Evolutionary conservation across 2,113 vertebrate species (phyloP), one percentile per base, ranked within the genome.

Genomic region (Puffinus mauretanicus): DNA sequence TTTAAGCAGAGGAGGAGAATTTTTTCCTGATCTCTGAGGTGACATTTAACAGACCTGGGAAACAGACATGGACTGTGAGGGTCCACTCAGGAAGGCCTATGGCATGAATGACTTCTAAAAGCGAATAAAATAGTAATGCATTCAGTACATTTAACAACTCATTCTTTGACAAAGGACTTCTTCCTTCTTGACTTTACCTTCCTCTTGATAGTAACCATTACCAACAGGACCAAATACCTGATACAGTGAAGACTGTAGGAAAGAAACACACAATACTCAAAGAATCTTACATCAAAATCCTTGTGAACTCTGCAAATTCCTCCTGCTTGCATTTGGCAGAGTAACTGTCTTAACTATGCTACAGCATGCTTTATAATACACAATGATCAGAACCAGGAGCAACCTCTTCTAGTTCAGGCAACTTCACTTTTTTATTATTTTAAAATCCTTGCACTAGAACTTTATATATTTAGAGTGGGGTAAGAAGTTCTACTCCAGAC

Each of bases 1-100:
- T 82, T 91, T 85, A 76, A 89, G 10, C 27, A 64, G 86, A 88
- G 78, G 90, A 75, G 86, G 30, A 69, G 32, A 93, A 69, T 13
- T 88, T 94, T 95, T 93, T 94, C 62, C 73, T 90, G 54, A 82
- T 91, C 73, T 94, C 90, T 88, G 38, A 86, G 57, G 81, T 95
- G 91, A 97, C 82, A 91, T 94, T 94, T 85, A 95, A 87, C 95
- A 97, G 95, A 92, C 89, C 82, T 61, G n/a, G 20, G 32, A 93
- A 96, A 86, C 78, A 95, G 86, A 82, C 30, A 66, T 20, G 29
- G 58, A 62, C 81, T 91, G 70, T 3, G 8, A 87, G 38, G 47
- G 38, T 54, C 83, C 86, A 57, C 21, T 72, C 62, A 65, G 80
- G 42, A 96, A 91, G 58, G 62, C 40, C 72, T 86, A 65, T 32